Evolutionary conservation across 2,797 vertebrate genomes (phyloP).

Genomic region (Lerista edwardsae): DNA sequence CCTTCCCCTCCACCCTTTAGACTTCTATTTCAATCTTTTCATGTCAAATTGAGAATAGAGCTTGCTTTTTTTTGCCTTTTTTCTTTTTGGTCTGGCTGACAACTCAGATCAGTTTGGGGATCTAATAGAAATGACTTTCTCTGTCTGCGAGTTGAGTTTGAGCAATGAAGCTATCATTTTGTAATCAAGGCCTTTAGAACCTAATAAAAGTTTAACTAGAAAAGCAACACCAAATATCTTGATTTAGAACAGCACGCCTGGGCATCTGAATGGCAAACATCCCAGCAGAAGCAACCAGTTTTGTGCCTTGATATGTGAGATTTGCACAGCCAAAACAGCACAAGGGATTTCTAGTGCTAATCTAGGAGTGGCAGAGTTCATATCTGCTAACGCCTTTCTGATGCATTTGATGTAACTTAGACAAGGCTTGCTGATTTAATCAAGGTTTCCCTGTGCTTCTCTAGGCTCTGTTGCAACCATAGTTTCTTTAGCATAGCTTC

Average conservation of each 20-base stretch:
- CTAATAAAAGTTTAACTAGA: constrained; percentile 35
- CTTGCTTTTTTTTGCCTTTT: constrained; percentile 36
- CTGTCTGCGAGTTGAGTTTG: constrained; percentile 29
- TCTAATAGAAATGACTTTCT: constrained; percentile 41
- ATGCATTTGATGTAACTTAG: neutral
- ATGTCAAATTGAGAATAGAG: constrained; percentile 30
- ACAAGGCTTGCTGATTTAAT: constrained; percentile 9
- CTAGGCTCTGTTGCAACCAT: no score
- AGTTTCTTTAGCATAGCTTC: no score
- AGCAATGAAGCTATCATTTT: constrained; percentile 46
- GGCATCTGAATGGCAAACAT: neutral
- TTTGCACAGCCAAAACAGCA: neutral
- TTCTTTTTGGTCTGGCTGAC: constrained; percentile 45
- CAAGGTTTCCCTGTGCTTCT: no score
- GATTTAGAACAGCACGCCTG: neutral
- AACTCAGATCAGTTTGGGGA: constrained; percentile 39
- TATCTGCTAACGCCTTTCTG: neutral
- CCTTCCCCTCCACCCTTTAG: constrained; percentile 30
- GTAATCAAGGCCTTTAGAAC: constrained; percentile 42
- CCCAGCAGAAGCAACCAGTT: neutral
- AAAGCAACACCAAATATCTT: neutral
- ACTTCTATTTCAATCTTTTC: constrained; percentile 51
- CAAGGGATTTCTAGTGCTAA: neutral
- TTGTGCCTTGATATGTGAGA: neutral
- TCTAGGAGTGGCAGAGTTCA: neutral